Conservation (phyloP, 64 coral and sea anemone species). For the Exaiptasia diaphana region DNA sequence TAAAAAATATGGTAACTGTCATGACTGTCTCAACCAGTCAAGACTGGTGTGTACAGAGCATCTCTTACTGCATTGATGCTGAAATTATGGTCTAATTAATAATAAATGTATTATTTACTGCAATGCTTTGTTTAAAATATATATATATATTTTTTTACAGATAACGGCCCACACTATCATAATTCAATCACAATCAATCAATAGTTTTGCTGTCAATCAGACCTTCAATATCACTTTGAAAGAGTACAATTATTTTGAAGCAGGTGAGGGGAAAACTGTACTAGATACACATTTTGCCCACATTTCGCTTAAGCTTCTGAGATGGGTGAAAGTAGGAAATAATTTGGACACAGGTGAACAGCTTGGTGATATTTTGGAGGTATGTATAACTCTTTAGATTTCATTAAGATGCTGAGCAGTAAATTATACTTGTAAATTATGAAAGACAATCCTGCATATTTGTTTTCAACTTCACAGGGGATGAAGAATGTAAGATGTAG, state of each 20-base stretch:
- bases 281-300: slow-evolving; percentile 31
- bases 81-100: too few species aligned
- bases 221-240: not conserved
- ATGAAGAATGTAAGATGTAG: slow-evolving; percentile 20
- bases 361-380: not conserved
- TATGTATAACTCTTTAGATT: not conserved
- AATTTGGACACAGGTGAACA: slow-evolving; percentile 17
- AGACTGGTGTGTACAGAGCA: too few species aligned
- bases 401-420: not conserved
- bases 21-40: too few species aligned
- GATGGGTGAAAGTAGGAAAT: slow-evolving; percentile 6
- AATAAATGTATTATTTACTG: too few species aligned
- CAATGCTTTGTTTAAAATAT: not conserved
- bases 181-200: not conserved
- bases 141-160: slow-evolving; percentile 5
- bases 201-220: not conserved
- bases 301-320: not conserved
- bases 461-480: not conserved
- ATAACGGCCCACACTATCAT: slow-evolving; percentile 34
- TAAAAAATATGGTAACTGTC: too few species aligned
- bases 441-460: not conserved
- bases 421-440: not conserved
- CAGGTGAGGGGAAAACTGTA: slow-evolving; percentile 15
- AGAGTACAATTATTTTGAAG: slow-evolving; percentile 3
- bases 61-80: too few species aligned